Conservation (phyloP, 2,113 vertebrate species). For the Tautogolabrus adspersus region DNA sequence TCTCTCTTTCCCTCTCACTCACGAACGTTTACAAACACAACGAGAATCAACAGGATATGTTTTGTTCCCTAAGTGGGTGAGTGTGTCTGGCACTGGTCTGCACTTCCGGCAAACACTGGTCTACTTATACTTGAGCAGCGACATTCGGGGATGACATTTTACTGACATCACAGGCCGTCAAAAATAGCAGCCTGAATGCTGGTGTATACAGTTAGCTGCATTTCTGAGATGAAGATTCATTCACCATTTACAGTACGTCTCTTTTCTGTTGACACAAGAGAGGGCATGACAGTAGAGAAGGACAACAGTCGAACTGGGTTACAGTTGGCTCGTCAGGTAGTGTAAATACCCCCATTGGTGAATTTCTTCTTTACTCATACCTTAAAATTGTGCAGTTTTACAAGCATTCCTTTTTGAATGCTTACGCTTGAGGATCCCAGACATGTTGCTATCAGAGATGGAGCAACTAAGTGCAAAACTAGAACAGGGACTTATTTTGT, state of each 20-base stretch:
- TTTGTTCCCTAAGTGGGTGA: conserved; percentile 43
- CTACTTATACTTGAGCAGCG: conserved; percentile 12
- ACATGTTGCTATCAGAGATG: no score
- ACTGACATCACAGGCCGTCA: conserved; percentile 11
- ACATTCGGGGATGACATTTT: conserved; percentile 39
- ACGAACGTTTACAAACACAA: not conserved
- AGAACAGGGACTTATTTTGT: not conserved
- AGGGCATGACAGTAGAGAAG: not conserved
- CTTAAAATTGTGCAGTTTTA: no score
- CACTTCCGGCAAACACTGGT: conserved; percentile 48
- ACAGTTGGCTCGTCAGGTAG: no score
- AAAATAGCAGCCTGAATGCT: conserved; percentile 35
- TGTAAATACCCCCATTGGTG: not conserved
- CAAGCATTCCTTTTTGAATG: no score
- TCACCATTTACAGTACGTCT: not conserved
- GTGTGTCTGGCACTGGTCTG: conserved; percentile 51
- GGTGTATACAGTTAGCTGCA: conserved; percentile 17
- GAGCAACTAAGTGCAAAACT: no score
- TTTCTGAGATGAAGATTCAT: conserved; percentile 31
- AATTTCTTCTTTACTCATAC: not conserved
- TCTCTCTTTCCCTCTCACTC: not conserved
- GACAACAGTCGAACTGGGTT: no score
- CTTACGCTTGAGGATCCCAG: no score
- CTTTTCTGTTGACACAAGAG: conserved; percentile 12
- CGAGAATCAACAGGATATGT: conserved; percentile 64